A percentile compares a stretch with the other conserved stretches of the same genome.
Conservation (phyloP, 1,140 invertebrate genomes). For the Zeugodacus cucurbitae region DNA sequence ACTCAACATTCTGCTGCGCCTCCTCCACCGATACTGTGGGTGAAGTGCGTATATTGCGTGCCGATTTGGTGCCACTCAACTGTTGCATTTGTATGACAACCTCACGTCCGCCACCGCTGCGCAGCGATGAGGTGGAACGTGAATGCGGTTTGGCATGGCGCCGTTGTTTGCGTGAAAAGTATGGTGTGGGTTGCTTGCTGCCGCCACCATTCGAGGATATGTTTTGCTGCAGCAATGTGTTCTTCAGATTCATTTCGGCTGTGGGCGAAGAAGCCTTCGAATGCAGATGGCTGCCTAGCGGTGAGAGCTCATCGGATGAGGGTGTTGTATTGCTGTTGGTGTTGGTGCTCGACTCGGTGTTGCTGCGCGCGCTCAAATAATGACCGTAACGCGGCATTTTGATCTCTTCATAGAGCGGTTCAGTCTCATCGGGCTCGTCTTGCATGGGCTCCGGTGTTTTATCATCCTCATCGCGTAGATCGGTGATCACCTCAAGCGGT, state of each 20-base stretch:
- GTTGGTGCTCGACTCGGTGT: conserved; percentile 69
- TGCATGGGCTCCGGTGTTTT: conserved; percentile 55
- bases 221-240: conserved; percentile 40
- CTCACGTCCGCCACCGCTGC: not conserved
- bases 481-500: conserved; percentile 72
- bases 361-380: conserved; percentile 69
- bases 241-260: conserved; percentile 47
- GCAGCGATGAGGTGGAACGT: conserved; percentile 46
- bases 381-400: conserved; percentile 67
- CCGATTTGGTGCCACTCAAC: conserved; percentile 39
- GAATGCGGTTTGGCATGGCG: conserved; percentile 54
- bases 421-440: conserved; percentile 42
- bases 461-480: conserved; percentile 58
- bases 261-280: conserved; percentile 56
- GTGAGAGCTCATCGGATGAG: conserved; percentile 53
- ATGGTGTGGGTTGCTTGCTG: conserved; percentile 56
- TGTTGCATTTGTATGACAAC: conserved; percentile 22
- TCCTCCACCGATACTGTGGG: conserved; percentile 34
- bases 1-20: not conserved
- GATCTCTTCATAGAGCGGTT: conserved; percentile 66
- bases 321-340: conserved; percentile 57
- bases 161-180: conserved; percentile 58
- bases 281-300: conserved; percentile 51
- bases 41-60: conserved; percentile 43
- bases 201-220: conserved; percentile 6